These are phyloP conservation scores for Agelastica alni DNA, from an alignment of 2,888 invertebrate genomes.

Conservation along the genomic window DNA sequence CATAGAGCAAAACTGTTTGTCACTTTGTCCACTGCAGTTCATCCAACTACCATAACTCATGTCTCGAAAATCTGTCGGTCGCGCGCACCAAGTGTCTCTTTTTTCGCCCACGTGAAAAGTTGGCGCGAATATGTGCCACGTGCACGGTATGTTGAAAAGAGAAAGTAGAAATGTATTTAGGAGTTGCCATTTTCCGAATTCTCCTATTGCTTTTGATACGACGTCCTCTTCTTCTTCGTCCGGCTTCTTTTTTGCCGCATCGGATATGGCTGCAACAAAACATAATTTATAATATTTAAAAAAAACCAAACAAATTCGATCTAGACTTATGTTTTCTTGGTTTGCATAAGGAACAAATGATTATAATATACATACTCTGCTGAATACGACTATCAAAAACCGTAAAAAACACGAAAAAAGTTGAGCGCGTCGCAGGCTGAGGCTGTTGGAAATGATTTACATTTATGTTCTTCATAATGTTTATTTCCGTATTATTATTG, in stretches of 20 bases:
- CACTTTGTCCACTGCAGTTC: slow-evolving; percentile 66
- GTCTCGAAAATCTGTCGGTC: slow-evolving; percentile 61
- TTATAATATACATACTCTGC: no score
- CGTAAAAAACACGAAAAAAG: no score
- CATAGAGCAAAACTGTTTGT: slow-evolving; percentile 62
- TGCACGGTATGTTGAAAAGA: slow-evolving; percentile 78
- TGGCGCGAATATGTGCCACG: slow-evolving; percentile 78
- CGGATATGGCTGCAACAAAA: slow-evolving; percentile 42
- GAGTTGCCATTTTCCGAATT: slow-evolving; percentile 78
- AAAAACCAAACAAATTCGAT: no score
- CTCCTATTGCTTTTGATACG: slow-evolving; percentile 70
- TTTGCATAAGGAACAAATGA: no score
- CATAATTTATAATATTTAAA: neutral
- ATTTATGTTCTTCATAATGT: no score
- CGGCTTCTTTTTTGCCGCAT: slow-evolving; percentile 38
- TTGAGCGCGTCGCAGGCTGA: no score
- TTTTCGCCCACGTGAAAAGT: slow-evolving; percentile 71
- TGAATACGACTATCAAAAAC: no score
- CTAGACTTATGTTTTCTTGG: no score
- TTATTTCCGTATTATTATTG: no score
- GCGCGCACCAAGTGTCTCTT: slow-evolving; percentile 71
- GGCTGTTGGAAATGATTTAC: no score
- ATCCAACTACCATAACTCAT: slow-evolving; percentile 65
- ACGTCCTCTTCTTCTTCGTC: slow-evolving; percentile 61
- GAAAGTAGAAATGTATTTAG: slow-evolving; percentile 74